Percentiles rank a stretch among this genome's conserved stretches.
Evolutionary conservation across 2,888 invertebrate species (phyloP).

Genomic region (Pegoplata infirma): DNA sequence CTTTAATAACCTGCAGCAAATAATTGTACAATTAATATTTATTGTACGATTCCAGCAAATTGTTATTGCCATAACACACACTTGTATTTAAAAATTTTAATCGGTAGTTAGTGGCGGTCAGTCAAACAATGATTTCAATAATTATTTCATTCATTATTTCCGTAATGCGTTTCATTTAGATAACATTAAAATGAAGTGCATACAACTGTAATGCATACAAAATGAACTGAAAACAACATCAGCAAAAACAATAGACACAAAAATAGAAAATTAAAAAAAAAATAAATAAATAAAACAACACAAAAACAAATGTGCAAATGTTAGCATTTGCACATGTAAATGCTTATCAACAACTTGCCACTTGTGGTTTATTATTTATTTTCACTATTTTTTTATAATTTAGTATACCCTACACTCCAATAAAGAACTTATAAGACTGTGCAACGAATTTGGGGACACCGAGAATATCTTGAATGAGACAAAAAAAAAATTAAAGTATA

Average conservation of each 20-base stretch:
- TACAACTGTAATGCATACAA: not conserved
- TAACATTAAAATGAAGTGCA: conserved; percentile 20
- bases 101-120: conserved; percentile 18
- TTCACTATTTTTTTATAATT: not conserved
- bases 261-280: not conserved
- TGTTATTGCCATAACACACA: not conserved
- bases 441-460: no score
- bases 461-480: no score
- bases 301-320: not conserved
- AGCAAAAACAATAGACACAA: not conserved
- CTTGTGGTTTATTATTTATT: conserved; percentile 37
- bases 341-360: conserved; percentile 44
- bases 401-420: not conserved
- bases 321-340: conserved; percentile 21
- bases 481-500: no score
- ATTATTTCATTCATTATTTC: conserved; percentile 32
- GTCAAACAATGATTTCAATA: conserved; percentile 31
- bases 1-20: conserved; percentile 51
- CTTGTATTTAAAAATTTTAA: not conserved
- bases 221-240: no score
- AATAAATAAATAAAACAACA: not conserved
- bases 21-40: conserved; percentile 7
- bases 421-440: no score
- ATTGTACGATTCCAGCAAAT: not conserved
- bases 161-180: conserved; percentile 15